Evolutionary conservation across 2,797 vertebrate species (phyloP), one percentile per base, ranked within the genome.

Genomic region (Rhinella marina): DNA sequence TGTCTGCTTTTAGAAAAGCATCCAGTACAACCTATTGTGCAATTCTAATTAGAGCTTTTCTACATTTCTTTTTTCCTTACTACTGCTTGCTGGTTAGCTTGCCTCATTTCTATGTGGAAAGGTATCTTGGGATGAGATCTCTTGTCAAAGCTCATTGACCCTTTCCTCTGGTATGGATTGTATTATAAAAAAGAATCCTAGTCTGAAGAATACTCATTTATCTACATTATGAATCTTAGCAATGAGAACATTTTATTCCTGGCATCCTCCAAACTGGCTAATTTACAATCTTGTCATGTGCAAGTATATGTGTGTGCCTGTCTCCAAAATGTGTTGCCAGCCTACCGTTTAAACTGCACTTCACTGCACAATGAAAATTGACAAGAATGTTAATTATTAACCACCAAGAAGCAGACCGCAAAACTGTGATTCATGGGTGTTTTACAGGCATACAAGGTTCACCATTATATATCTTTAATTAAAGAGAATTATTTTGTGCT

Each of bases 391-490:
- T 92, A 92, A 92, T 92, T 91, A 91, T 91, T 90, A 90, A 88
- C 86, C 90, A 89, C 62, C 80, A 87, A 91, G 90, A 92, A 91
- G 91, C 84, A 89, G 90, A 91, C 87, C 86, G 80, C 89, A 92
- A 87, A 89, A 68, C 93, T 92, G 92, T 91, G 89, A 91, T 90
- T 91, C 90, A 92, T 90, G 90, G 90, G 81, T 90, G 85, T 90
- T 92, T 93, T 91, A 89, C 52, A 90, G 80, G 90, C 90, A 90
- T 84, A 84, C 87, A 88, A 62, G 91, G 90, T 92, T 92, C 91
- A 90, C 89, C 64, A 82, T 87, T 86, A 81, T 91, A 70, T 87
- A 82, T 87, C 83, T 90, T 89, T 90, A 90, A 91, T 91, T 90
- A 90, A 88, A 88, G 86, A 90, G 88, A 92, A 90, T 17, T 86